phyloP scores from a whole-genome alignment of 2,888 invertebrate species.

The Chrysina gloriosa region DNA sequence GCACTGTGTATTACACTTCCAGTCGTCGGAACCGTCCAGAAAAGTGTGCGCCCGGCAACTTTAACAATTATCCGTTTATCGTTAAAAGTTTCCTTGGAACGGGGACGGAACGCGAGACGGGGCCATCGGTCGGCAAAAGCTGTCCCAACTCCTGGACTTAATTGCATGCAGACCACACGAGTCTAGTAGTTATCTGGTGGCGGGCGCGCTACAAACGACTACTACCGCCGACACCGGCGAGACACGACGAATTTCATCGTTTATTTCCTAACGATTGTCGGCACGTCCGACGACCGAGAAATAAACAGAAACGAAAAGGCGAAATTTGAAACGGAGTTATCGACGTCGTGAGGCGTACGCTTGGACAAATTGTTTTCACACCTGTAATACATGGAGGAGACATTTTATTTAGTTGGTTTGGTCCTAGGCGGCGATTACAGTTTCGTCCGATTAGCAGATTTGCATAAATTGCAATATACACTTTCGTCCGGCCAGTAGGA shows the following conservation, averaged over 20 bases:
- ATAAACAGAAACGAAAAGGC: background rate
- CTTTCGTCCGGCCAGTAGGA: too few relatives aligned
- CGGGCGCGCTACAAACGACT: background rate
- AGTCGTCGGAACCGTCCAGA: background rate
- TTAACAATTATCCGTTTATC: background rate
- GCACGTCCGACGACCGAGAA: background rate
- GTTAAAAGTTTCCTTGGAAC: background rate
- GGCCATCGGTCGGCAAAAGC: background rate
- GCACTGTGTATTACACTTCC: too few relatives aligned
- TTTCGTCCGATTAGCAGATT: too few relatives aligned
- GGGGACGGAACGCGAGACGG: background rate
- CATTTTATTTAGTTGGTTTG: too few relatives aligned
- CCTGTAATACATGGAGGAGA: too few relatives aligned
- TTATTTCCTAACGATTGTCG: background rate
- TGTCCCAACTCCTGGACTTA: background rate
- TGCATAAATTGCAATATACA: too few relatives aligned
- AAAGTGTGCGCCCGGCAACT: background rate
- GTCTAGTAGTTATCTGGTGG: too few relatives aligned
- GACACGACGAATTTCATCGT: background rate
- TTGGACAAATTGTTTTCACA: background rate
- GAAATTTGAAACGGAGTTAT: background rate
- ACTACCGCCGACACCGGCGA: background rate
- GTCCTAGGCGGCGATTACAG: too few relatives aligned
- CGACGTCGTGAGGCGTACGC: background rate
- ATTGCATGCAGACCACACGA: constrained; percentile 1